These are phyloP conservation scores for Drosophila trichaetosa DNA, from an alignment of 2,888 invertebrate species.

Conservation along the genomic window DNA sequence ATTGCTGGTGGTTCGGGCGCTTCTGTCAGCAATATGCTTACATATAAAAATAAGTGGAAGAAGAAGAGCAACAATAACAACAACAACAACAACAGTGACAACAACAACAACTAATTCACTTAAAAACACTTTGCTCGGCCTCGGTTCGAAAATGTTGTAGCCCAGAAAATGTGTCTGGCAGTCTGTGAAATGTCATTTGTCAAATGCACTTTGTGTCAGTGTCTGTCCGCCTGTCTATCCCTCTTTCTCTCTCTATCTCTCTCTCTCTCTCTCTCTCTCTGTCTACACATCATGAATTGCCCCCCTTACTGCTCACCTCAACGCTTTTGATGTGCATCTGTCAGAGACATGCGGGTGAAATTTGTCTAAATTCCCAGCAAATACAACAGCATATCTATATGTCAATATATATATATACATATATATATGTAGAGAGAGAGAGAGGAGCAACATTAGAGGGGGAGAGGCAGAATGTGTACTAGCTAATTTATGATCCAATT, in stretches of 20 bases:
- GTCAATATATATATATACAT: neutral
- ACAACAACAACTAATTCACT: constrained; percentile 72
- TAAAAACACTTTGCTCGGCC: constrained; percentile 73
- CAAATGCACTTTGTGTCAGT: constrained; percentile 82
- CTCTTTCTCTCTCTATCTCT: constrained; percentile 4
- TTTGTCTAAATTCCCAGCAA: constrained; percentile 63
- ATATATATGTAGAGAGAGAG: neutral
- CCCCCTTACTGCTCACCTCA: constrained; percentile 10
- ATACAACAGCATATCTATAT: neutral
- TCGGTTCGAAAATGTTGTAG: constrained; percentile 55
- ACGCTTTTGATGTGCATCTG: constrained; percentile 70
- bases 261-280: constrained; percentile 2
- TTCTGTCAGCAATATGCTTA: constrained; percentile 14
- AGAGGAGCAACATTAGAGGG: neutral
- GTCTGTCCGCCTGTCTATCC: constrained; percentile 21
- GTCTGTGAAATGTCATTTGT: constrained; percentile 83
- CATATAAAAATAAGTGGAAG: constrained; percentile 3
- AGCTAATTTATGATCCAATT: constrained; percentile 76
- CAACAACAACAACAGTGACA: constrained; percentile 1
- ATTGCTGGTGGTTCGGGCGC: constrained; percentile 4
- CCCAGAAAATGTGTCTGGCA: constrained; percentile 73
- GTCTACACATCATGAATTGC: constrained; percentile 25
- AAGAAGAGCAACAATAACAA: constrained; percentile 26
- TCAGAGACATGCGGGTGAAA: constrained; percentile 76
- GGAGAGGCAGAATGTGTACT: constrained; percentile 6